phyloP scores from a whole-genome alignment of 2,797 vertebrate genomes.

The Lates japonicus region DNA sequence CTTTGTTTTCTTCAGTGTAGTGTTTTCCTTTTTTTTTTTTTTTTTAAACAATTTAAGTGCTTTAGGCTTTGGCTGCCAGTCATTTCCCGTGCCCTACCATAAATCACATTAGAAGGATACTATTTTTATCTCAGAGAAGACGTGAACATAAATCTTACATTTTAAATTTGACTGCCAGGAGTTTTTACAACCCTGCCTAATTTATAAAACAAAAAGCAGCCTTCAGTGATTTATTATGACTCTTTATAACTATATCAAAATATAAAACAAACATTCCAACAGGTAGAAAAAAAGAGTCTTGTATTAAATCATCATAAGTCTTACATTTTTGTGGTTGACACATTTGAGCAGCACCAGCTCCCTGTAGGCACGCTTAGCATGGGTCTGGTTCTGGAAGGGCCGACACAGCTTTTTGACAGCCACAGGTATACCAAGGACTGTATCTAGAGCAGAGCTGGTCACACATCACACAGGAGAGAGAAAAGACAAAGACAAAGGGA shows the following conservation, averaged over 20 bases:
- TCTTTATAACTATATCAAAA: conserved; percentile 10
- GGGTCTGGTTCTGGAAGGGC: conserved; percentile 98
- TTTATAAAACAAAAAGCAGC: background rate
- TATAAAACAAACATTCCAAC: background rate
- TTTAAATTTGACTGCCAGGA: background rate
- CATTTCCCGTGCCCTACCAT: background rate
- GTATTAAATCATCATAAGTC: conserved; percentile 47
- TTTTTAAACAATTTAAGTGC: background rate
- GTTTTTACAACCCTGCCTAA: background rate
- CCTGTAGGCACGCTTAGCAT: conserved; percentile 97
- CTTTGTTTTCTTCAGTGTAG: background rate
- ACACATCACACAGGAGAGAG: conserved; percentile 3
- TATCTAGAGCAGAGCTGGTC: conserved; percentile 94
- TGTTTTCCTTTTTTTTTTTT: background rate
- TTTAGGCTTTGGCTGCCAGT: conserved; percentile 12
- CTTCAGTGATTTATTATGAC: background rate
- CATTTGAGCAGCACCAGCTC: conserved; percentile 98
- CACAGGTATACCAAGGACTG: conserved; percentile 93
- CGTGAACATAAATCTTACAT: background rate
- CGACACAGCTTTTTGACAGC: conserved; percentile 98
- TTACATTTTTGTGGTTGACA: conserved; percentile 99
- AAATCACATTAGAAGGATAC: conserved; percentile 4
- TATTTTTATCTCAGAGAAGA: background rate
- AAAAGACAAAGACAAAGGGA: conserved; percentile 11
- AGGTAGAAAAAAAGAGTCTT: background rate